Base-by-base conservation (phyloP, 2,888 invertebrate genomes). In the Odontomyia ornata region DNA sequence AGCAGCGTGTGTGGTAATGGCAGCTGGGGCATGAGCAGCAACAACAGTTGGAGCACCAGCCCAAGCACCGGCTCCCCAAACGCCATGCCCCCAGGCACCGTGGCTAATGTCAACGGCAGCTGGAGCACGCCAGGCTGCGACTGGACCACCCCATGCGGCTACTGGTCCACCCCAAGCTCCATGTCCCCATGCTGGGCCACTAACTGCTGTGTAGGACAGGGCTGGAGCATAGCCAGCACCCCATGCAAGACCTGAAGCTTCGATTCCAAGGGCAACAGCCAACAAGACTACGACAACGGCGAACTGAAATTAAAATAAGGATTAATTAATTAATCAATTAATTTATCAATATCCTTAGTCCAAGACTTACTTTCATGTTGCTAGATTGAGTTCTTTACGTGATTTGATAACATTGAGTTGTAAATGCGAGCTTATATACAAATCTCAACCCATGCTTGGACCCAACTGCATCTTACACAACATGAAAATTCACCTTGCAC, bases 211-310 rank as follows among this genome's bases (percentile, higher is more conserved):
- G 62, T 80, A 80, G 28, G 80, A 60, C 18, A 80, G 21, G 69
- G 83, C 23, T 76, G 46, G 75, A 57, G 27, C 28, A 52, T 60
- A 80, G 77, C 52, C 64, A 73, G 23, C 79, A 23, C 23, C 79
- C 77, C 79, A 77, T 72, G 79, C 79, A 46, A 80, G 80, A 13
- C 78, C 80, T 15, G 80, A 80, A 69, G 80, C 79, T 13, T 81
- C 78, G 30, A 77, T 80, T 72, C 80, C 80, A 75, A 79, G 77
- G 79, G 80, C 79, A 47, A 80, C 76, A 46, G 82, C 82, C 81
- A 83, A 83, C 82, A 83, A 82, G 81, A 83, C 83, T 83, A 83
- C 83, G 83, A 80, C 82, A 81, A 81, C 76, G 75, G 80, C 82
- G 83, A 83, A 83, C 83, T 83, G 80, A 80, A 80, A 57, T 52